phyloP scores from a whole-genome alignment of 2,113 vertebrate species.

The Prochilodus magdalenae region DNA sequence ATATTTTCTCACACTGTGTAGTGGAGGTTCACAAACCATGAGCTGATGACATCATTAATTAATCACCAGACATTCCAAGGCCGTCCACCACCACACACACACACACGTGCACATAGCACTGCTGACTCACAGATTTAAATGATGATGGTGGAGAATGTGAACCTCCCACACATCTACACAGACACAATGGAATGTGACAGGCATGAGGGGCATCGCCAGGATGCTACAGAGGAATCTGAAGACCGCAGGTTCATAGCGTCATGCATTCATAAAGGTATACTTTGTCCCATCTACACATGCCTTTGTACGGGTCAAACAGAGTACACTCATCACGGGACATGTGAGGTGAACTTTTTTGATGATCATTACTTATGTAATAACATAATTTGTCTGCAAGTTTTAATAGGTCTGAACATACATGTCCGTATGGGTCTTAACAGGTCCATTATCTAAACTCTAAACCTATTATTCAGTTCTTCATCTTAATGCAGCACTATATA shows the following conservation, averaged over 20 bases:
- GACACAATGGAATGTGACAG: neutral
- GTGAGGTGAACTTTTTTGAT: neutral
- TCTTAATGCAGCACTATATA: no score
- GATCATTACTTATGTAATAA: neutral
- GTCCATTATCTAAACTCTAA: no score
- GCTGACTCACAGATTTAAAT: conserved; percentile 71
- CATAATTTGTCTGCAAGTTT: neutral
- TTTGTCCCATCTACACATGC: neutral
- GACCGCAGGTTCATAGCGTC: neutral
- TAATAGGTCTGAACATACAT: neutral
- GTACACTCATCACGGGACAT: neutral
- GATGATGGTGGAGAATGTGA: conserved; percentile 44
- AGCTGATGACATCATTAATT: neutral
- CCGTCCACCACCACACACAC: conserved; percentile 19
- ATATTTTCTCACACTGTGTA: conserved; percentile 20
- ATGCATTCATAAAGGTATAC: neutral
- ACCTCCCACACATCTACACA: neutral
- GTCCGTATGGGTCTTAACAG: no score
- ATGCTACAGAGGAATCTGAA: conserved; percentile 11
- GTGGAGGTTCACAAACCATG: neutral
- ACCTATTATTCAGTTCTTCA: no score
- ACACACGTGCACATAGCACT: conserved; percentile 39
- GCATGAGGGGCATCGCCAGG: conserved; percentile 13
- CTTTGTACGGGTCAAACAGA: neutral
- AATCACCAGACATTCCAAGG: conserved; percentile 21